Base-by-base conservation (phyloP, 2,113 vertebrate species). In the Octodon degus region DNA sequence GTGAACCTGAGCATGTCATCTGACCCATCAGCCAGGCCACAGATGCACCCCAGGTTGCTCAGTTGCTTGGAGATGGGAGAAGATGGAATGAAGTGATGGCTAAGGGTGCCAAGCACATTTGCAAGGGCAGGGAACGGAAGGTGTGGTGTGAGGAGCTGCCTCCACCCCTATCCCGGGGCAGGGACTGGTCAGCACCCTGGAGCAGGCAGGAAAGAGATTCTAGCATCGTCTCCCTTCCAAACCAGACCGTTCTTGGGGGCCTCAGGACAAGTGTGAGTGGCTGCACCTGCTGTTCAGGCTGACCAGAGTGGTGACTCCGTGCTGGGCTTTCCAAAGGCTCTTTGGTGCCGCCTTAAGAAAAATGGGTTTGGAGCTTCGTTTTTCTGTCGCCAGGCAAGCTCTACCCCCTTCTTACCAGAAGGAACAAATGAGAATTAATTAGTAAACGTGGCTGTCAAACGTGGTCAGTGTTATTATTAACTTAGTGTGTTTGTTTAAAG, bases 401-500 rank as follows among this genome's bases (percentile, higher is more conserved):
- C 70, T 60, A 50, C 9, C 67, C 50, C 5, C 9, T 88, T 84
- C 55, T 67, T 70, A 85, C 91, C 80, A 95, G 96, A 88, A 98
- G 90, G 92, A 94, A 93, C 89, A 93, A 90, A 96, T 94, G 94
- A 82, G 94, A 95, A 95, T 97, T 95, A 96, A 96, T 97, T 96
- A 96, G 95, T 93, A 84, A 95, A 91, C 7, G 50, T 96, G 97
- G 90, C 95, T 92, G 92, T 97, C 97, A 95, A 96, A 90, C 5
- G 16, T 68, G 92, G 89, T 86, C 10, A 24, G 50, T 96, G 95
- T 96, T 92, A 95, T 97, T 96, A 96, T 97, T 96, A 97, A 97
- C 94, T 96, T 95, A 96, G 94, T 92, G 92, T 97, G 97, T 97
- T 97, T 97, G 92, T 95, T 96, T 97, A 90, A 90, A 74, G 87